Evolutionary conservation across 2,797 vertebrate genomes (phyloP).

Genomic region (Geotrypetes seraphini): DNA sequence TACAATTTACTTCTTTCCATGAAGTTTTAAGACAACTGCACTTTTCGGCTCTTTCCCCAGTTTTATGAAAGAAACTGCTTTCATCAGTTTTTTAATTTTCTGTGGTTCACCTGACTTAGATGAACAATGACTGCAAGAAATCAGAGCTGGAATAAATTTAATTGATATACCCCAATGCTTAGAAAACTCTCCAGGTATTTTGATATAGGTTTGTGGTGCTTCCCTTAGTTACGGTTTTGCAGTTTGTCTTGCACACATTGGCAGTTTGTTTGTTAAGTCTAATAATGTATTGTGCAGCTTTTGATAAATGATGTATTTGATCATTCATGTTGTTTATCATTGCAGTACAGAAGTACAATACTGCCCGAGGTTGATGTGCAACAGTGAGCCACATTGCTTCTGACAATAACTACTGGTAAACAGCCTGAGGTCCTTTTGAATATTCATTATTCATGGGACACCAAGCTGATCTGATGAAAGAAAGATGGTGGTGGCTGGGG

Average conservation of each 20-base stretch:
- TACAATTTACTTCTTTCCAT: too few species aligned
- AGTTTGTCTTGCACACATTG: conserved; percentile 11
- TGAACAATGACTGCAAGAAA: too few species aligned
- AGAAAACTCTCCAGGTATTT: not conserved
- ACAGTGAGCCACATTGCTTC: conserved; percentile 11
- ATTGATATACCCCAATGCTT: not conserved
- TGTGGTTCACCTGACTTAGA: too few species aligned
- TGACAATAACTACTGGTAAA: conserved; percentile 8
- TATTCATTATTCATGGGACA: conserved; percentile 2
- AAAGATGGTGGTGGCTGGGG: too few species aligned
- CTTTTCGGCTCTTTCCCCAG: too few species aligned
- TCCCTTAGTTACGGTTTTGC: conserved; percentile 16
- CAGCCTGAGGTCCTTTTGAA: not conserved
- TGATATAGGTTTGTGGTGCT: conserved; percentile 1
- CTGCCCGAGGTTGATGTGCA: conserved; percentile 23
- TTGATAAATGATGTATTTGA: conserved; percentile 33
- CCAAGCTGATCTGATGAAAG: conserved; percentile 1
- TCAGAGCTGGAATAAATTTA: conserved; percentile 12
- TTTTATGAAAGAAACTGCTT: too few species aligned
- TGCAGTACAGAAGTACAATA: conserved; percentile 13
- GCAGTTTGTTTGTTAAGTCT: not conserved
- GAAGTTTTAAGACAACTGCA: too few species aligned
- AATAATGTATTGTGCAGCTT: conserved; percentile 18
- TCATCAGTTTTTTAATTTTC: too few species aligned
- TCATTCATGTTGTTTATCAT: conserved; percentile 27